Conservation (phyloP, 2,888 invertebrate species). For the Hypomecis punctinalis region DNA sequence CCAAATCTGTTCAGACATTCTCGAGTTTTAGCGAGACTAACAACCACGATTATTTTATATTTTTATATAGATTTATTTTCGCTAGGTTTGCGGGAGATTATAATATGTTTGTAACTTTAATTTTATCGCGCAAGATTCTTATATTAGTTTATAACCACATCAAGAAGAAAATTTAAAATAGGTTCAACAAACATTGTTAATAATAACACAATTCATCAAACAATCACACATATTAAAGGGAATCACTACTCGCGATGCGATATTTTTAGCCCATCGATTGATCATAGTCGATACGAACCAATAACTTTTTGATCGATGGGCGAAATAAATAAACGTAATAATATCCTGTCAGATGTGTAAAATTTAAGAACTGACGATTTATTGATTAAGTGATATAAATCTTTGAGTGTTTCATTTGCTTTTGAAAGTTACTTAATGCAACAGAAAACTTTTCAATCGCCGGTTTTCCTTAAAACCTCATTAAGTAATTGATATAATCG, state of each 20-base stretch:
- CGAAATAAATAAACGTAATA: conserved; percentile 18
- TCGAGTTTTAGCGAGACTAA: too few relatives aligned
- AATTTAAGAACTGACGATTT: conserved; percentile 7
- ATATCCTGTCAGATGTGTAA: conserved; percentile 28
- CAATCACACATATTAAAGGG: not conserved
- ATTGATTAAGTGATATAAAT: not conserved
- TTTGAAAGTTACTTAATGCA: too few relatives aligned
- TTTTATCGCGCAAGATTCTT: too few relatives aligned
- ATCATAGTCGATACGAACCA: conserved; percentile 5
- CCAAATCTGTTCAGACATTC: too few relatives aligned
- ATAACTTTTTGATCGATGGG: conserved; percentile 13
- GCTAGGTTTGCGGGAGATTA: too few relatives aligned
- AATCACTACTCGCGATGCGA: not conserved
- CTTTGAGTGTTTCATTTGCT: not conserved
- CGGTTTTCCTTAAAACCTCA: not conserved
- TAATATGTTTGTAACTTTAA: too few relatives aligned
- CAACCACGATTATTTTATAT: too few relatives aligned
- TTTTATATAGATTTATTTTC: too few relatives aligned
- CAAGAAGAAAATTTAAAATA: too few relatives aligned
- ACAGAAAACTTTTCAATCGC: not conserved
- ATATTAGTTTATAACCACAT: too few relatives aligned
- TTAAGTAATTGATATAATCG: too few relatives aligned
- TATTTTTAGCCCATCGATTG: conserved; percentile 10
- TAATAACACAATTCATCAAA: not conserved
- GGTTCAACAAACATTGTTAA: not conserved